These are phyloP conservation scores for Chunga burmeisteri DNA, from an alignment of 2,113 vertebrate species.

Conservation along the genomic window DNA sequence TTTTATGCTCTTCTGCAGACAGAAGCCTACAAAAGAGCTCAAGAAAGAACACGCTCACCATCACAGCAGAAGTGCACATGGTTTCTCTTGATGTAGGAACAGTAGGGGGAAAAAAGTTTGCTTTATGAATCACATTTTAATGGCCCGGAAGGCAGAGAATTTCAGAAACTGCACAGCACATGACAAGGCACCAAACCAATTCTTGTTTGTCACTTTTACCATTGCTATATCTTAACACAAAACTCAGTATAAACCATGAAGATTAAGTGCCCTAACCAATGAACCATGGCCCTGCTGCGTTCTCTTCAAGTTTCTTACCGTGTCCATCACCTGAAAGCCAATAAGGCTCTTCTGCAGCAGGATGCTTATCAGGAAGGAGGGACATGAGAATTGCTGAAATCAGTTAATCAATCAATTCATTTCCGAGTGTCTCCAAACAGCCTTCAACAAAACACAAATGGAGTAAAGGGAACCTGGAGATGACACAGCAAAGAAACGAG, in stretches of 20 bases:
- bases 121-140: background rate
- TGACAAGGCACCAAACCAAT: background rate
- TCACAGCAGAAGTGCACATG: background rate
- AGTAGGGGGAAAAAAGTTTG: background rate
- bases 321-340: background rate
- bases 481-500: background rate
- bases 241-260: background rate
- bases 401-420: background rate
- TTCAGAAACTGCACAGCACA: background rate
- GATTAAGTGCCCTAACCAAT: background rate
- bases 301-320: background rate
- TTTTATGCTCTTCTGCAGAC: background rate
- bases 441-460: background rate
- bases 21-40: background rate
- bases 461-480: background rate
- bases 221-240: background rate
- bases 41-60: background rate
- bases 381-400: background rate
- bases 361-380: background rate
- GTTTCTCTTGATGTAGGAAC: background rate
- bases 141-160: background rate
- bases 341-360: background rate
- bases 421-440: background rate
- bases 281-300: fast-evolving
- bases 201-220: background rate